Percentiles rank a stretch among this genome's conserved stretches.
Evolutionary conservation across 2,113 vertebrate species (phyloP).

Genomic region (Turnix velox): DNA sequence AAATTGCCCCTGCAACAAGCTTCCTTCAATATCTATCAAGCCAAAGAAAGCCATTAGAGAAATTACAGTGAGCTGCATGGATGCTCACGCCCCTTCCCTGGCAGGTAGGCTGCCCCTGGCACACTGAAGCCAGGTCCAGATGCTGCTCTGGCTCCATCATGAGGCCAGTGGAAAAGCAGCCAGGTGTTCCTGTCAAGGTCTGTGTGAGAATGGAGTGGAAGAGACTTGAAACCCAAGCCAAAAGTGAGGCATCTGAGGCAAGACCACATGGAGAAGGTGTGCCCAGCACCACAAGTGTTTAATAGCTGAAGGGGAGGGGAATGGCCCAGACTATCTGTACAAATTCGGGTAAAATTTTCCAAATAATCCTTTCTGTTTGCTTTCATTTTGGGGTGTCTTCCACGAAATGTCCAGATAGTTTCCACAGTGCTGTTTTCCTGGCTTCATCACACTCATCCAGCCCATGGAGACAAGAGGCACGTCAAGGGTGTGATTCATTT

Average conservation of each 20-base stretch:
- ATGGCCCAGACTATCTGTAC: not conserved
- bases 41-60: slow-evolving; percentile 64
- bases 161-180: not conserved
- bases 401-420: not conserved
- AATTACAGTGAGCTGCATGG: slow-evolving; percentile 36
- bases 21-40: slow-evolving; percentile 69
- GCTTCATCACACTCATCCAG: not conserved
- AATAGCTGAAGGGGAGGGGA: not conserved
- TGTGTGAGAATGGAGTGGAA: not conserved
- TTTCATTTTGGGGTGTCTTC: not conserved
- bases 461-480: not conserved
- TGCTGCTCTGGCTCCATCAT: slow-evolving; percentile 36
- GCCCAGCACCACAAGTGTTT: not conserved
- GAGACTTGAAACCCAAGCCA: not conserved
- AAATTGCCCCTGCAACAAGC: slow-evolving; percentile 71
- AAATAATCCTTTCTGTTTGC: not conserved
- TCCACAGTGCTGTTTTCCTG: not conserved
- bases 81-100: not conserved
- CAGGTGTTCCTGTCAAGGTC: not conserved
- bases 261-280: accelerated
- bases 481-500: not conserved
- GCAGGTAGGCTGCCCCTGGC: not conserved
- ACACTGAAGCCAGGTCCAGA: accelerated
- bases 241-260: not conserved
- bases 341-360: not conserved